Conservation (phyloP, 2,888 invertebrate species). For the Ypsolopha sequella region DNA sequence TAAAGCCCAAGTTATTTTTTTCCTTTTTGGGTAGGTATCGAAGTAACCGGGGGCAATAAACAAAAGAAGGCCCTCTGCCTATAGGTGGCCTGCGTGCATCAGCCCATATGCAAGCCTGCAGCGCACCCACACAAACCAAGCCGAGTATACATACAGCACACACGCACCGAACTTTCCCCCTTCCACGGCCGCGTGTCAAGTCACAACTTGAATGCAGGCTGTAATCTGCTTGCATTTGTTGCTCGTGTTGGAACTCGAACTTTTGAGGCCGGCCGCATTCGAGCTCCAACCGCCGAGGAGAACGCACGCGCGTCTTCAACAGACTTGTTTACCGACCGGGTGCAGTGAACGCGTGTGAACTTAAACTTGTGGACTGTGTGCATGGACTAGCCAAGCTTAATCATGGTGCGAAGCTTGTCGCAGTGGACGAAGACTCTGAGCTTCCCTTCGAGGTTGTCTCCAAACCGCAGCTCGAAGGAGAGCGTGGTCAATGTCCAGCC, state of each 20-base stretch:
- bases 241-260: slow-evolving; percentile 20
- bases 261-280: slow-evolving; percentile 31
- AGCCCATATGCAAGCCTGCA: slow-evolving; percentile 8
- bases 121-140: slow-evolving; percentile 14
- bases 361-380: slow-evolving; percentile 22
- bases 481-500: slow-evolving; percentile 72
- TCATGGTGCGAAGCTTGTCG: slow-evolving; percentile 88
- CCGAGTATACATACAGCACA: neutral
- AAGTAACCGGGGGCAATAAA: slow-evolving; percentile 1
- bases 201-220: slow-evolving; percentile 51
- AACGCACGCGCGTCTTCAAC: slow-evolving; percentile 30
- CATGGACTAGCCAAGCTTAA: slow-evolving; percentile 47
- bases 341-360: slow-evolving; percentile 52
- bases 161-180: slow-evolving; percentile 18
- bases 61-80: neutral
- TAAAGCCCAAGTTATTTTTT: neutral
- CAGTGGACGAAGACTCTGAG: slow-evolving; percentile 94
- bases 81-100: neutral
- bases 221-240: slow-evolving; percentile 21
- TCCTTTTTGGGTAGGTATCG: neutral
- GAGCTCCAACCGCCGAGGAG: slow-evolving; percentile 41
- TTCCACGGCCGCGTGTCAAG: slow-evolving; percentile 29
- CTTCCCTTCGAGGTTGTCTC: slow-evolving; percentile 88
- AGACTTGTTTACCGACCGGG: slow-evolving; percentile 24
- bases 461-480: slow-evolving; percentile 84